Evolutionary conservation across 2,888 invertebrate species (phyloP).

Genomic region (Hipparchia semele): DNA sequence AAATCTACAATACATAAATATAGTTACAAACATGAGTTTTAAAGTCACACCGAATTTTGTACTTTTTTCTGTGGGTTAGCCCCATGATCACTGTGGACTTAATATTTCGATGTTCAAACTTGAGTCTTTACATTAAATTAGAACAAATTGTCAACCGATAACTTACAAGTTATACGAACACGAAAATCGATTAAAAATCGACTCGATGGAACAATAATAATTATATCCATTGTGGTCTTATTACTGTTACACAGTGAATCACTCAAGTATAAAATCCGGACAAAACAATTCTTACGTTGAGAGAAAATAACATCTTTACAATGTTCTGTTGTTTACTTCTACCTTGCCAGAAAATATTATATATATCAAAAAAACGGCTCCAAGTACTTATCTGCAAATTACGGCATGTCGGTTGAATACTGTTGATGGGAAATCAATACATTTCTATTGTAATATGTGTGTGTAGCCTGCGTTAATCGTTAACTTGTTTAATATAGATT

Average conservation of each 20-base stretch:
- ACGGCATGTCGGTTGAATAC: conserved; percentile 79
- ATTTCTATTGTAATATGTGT: conserved; percentile 82
- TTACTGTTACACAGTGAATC: conserved; percentile 73
- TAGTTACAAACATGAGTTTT: conserved; percentile 75
- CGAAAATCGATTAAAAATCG: conserved; percentile 60
- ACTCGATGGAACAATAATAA: conserved; percentile 59
- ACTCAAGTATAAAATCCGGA: conserved; percentile 78
- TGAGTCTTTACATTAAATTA: conserved; percentile 77
- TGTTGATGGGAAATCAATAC: conserved; percentile 79
- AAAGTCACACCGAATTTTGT: conserved; percentile 82
- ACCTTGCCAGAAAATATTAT: conserved; percentile 60
- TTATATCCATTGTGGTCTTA: conserved; percentile 80
- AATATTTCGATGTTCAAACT: conserved; percentile 80
- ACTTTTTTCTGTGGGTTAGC: conserved; percentile 76
- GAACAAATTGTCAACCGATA: conserved; percentile 78
- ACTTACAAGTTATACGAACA: conserved; percentile 59
- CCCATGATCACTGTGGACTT: conserved; percentile 79
- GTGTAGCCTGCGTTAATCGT: conserved; percentile 76
- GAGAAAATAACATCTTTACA: conserved; percentile 45
- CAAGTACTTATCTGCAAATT: conserved; percentile 74
- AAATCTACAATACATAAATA: conserved; percentile 66
- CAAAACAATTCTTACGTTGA: conserved; percentile 51
- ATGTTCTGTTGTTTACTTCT: conserved; percentile 54
- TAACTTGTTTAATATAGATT: conserved; percentile 59
- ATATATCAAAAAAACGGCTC: conserved; percentile 75